Evolutionary conservation across 2,888 invertebrate species (phyloP), one percentile per base, ranked within the genome.

Genomic region (Chaetogeoica ovagalla): DNA sequence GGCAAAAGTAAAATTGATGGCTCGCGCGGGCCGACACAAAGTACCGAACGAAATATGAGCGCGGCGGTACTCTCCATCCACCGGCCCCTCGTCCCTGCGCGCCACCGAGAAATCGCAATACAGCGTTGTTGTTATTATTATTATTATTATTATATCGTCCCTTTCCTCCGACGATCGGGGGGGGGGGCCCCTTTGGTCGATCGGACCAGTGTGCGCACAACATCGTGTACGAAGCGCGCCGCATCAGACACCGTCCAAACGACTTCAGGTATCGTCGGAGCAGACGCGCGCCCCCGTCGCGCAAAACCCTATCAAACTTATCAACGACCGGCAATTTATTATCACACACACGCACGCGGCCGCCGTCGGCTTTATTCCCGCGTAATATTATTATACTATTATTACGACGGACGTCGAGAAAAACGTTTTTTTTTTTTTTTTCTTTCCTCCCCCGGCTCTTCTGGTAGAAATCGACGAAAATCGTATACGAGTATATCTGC

Each of bases 1-100:
- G 70, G 79, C 79, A 79, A 79, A 79, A 79, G 79, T 79, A 79
- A 79, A 79, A 79, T 79, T 79, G 79, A 79, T 79, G 79, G 79
- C 79, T 71, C n/a, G 79, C 79, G 63, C n/a, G 30, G 71, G 79
- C 79, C 71, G 79, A 79, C 79, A 79, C 71, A 79, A 79, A 79
- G 79, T 79, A 79, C 79, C 79, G 63, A 71, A 79, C 79, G 79
- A 79, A 79, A 79, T 79, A 79, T 79, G 79, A 79, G 79, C 71
- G 30, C 30, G n/a, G n/a, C n/a, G n/a, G n/a, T n/a, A n/a, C 62
- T 39, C 55, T 71, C 55, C 57, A 7, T 43, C 43, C n/a, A 13
- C 37, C 76, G 23, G 23, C 30, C 30, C n/a, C 57, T 4, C 21
- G 9, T 11, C 4, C 39, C 6, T 19, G 19, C 48, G 30, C 48